phyloP scores from a whole-genome alignment of 2,113 vertebrate species.

The Python bivittatus region DNA sequence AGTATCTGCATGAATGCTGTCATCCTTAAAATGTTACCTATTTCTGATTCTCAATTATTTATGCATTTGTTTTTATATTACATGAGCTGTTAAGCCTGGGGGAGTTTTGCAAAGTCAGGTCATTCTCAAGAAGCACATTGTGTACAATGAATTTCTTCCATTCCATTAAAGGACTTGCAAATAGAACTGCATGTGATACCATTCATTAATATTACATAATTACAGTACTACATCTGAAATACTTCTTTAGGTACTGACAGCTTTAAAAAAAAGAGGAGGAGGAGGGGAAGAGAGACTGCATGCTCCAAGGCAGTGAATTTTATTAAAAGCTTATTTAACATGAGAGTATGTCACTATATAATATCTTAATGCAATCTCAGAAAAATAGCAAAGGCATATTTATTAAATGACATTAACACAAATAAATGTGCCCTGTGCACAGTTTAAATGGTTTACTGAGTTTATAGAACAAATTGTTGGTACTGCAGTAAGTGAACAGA shows the following conservation, averaged over 20 bases:
- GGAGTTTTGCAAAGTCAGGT: slow-evolving; percentile 64
- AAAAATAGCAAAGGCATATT: slow-evolving; percentile 49
- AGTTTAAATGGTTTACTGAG: slow-evolving; percentile 59
- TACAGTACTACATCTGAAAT: slow-evolving; percentile 56
- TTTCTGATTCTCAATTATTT: slow-evolving; percentile 76
- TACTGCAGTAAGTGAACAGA: slow-evolving; percentile 51
- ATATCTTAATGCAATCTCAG: slow-evolving; percentile 57
- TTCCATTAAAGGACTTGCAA: slow-evolving; percentile 46
- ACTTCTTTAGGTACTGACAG: slow-evolving; percentile 66
- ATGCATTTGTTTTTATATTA: slow-evolving; percentile 71
- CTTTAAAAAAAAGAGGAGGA: slow-evolving; percentile 8
- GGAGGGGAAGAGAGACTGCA: slow-evolving; percentile 17
- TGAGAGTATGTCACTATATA: slow-evolving; percentile 53
- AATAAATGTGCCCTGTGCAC: slow-evolving; percentile 62
- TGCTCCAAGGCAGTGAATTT: slow-evolving; percentile 59
- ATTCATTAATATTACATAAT: slow-evolving; percentile 74
- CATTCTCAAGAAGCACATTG: slow-evolving; percentile 67
- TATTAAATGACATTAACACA: slow-evolving; percentile 68
- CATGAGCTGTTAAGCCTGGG: slow-evolving; percentile 63
- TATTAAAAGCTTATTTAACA: slow-evolving; percentile 72
- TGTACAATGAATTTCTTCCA: slow-evolving; percentile 54
- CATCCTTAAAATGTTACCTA: slow-evolving; percentile 59
- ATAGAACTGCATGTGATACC: slow-evolving; percentile 53
- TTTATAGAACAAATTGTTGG: slow-evolving; percentile 57
- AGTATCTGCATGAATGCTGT: slow-evolving; percentile 45